Evolutionary conservation across 2,113 vertebrate genomes (phyloP).

Genomic region (Calyptommatus sinebrachiatus): DNA sequence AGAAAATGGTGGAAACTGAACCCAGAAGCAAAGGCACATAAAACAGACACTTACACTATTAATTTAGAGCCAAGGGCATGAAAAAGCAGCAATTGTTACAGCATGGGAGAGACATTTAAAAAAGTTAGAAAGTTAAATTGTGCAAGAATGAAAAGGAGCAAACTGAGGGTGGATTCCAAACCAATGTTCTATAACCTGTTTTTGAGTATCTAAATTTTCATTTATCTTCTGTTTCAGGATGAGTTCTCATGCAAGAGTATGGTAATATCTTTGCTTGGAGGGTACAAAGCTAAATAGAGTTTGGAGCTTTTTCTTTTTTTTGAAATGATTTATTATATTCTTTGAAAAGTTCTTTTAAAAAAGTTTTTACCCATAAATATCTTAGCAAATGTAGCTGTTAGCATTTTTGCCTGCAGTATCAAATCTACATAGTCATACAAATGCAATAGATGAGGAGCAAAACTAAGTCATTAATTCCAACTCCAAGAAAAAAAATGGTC

Average conservation of each 20-base stretch:
- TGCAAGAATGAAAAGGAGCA: neutral
- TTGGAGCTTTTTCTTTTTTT: neutral
- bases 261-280: neutral
- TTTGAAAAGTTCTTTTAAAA: neutral
- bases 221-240: neutral
- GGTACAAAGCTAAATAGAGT: neutral
- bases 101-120: neutral
- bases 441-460: slow-evolving; percentile 35
- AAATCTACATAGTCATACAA: neutral
- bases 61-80: neutral
- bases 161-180: neutral
- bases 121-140: neutral
- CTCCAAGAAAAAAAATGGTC: neutral
- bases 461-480: slow-evolving; percentile 43
- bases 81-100: neutral
- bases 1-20: too few relatives aligned
- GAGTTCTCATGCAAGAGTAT: neutral
- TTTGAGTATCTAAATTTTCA: neutral
- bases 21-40: too few relatives aligned
- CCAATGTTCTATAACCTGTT: neutral
- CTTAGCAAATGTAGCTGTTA: slow-evolving; percentile 25
- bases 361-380: neutral
- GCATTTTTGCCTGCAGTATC: slow-evolving; percentile 41
- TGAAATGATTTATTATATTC: rapidly evolving
- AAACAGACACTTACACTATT: too few relatives aligned